phyloP scores from a whole-genome alignment of 2,113 vertebrate genomes.

The Damaliscus lunatus region DNA sequence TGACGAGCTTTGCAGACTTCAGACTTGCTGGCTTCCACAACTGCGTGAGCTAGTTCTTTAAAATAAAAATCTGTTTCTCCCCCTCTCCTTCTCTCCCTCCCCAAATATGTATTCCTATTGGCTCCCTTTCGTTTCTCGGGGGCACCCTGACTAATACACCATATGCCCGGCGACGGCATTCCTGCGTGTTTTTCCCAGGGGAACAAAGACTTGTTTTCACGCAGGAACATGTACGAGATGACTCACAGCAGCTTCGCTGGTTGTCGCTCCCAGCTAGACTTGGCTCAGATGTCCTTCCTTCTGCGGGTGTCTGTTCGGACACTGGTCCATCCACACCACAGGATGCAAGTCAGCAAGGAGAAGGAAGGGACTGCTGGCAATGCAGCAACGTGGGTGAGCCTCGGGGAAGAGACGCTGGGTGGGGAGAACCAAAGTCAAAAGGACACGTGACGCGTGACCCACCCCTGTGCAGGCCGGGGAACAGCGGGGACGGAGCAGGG shows the following conservation, averaged over 20 bases:
- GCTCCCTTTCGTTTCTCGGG: background rate
- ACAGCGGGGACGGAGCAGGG: accelerated
- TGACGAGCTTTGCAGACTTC: background rate
- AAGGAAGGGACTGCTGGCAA: accelerated
- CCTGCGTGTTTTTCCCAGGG: background rate
- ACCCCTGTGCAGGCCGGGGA: accelerated
- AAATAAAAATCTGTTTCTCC: background rate
- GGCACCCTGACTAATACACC: too few species aligned
- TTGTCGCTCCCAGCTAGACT: background rate
- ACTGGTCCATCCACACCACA: accelerated
- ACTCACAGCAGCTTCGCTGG: background rate
- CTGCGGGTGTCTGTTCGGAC: accelerated
- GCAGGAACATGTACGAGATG: background rate
- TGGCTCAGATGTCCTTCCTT: background rate
- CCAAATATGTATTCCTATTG: accelerated
- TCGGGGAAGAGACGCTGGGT: accelerated
- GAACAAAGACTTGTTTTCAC: background rate
- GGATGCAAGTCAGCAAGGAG: accelerated
- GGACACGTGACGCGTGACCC: accelerated
- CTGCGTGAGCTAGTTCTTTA: background rate
- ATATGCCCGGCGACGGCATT: too few species aligned
- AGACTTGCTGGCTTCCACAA: background rate
- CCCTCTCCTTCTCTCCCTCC: background rate
- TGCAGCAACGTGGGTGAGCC: accelerated
- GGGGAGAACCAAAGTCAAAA: background rate